Evolutionary conservation across 2,113 vertebrate species (phyloP).

Genomic region (Nycticryphes semicollaris): DNA sequence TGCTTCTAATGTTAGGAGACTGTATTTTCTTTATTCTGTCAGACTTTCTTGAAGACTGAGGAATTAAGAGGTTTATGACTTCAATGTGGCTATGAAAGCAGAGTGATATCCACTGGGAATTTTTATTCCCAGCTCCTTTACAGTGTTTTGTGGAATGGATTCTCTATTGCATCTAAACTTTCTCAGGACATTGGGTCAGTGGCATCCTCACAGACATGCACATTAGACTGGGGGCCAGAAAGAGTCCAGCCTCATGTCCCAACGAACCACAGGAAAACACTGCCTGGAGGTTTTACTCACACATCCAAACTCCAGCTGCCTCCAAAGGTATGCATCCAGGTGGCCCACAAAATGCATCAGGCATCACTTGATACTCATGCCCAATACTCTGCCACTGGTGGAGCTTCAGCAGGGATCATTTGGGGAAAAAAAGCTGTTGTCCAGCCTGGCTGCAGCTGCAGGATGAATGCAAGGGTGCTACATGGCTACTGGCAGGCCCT

Average conservation of each 20-base stretch:
- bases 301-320: not conserved
- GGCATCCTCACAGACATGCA: not conserved
- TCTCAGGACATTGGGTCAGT: not conserved
- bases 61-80: not conserved
- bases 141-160: not conserved
- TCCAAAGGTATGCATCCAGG: fast-evolving
- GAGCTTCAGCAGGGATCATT: not conserved
- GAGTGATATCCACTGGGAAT: not conserved
- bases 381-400: not conserved
- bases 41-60: not conserved
- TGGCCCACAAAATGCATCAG: fast-evolving
- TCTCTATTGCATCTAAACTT: not conserved
- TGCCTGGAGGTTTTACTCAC: not conserved
- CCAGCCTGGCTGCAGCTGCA: not conserved
- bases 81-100: not conserved
- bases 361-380: not conserved
- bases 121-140: not conserved
- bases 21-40: not conserved
- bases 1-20: not conserved
- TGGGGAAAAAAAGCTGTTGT: fast-evolving
- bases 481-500: too few species aligned
- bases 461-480: not conserved
- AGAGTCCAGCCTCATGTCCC: fast-evolving
- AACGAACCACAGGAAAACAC: not conserved
- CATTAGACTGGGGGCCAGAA: not conserved